Base-by-base conservation (phyloP, 2,797 vertebrate species). In the Crocidura indochinensis region DNA sequence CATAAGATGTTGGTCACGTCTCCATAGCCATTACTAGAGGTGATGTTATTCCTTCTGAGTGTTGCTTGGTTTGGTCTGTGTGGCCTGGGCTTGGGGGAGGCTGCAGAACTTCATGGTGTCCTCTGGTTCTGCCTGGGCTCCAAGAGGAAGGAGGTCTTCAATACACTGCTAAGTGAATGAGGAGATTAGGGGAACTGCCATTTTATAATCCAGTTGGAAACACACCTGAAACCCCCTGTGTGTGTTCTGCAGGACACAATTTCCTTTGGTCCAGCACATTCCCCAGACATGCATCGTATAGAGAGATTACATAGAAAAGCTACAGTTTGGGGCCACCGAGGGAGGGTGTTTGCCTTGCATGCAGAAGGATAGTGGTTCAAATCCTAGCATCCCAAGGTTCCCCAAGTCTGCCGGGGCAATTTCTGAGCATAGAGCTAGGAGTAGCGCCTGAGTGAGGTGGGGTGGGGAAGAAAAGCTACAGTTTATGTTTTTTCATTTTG, bases 271-370 rank as follows among this genome's bases (percentile, higher is more conserved):
- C 17, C 60, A 19, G 7, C 29, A 2, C 20, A 79, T 69, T 8
- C 51, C 24, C 75, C 73, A 15, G 72, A 80, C 56, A 80, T 31
- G 4, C 90, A 46, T 87, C 64, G 62, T 65, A 1, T 44, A 51
- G 87, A 29, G 53, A 91, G 46, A 56, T 80, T 49, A 77, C 14
- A 24, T 77, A 51, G 38, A 62, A 79, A 91, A 85, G 12, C 74
- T 80, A 69, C 24, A 19, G 7, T 71, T 71, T 71, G n/a, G n/a
- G n/a, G n/a, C n/a, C n/a, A n/a, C n/a, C n/a, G n/a, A n/a, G n/a
- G n/a, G n/a, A n/a, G n/a, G n/a, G n/a, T n/a, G n/a, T n/a, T n/a
- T n/a, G n/a, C n/a, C n/a, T n/a, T n/a, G n/a, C n/a, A n/a, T n/a
- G n/a, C n/a, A n/a, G n/a, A n/a, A n/a, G n/a, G n/a, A n/a, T n/a